Conservation (phyloP, 37 sponge, comb jelly and placozoan genomes). For the Hexactinellida sp. region DNA sequence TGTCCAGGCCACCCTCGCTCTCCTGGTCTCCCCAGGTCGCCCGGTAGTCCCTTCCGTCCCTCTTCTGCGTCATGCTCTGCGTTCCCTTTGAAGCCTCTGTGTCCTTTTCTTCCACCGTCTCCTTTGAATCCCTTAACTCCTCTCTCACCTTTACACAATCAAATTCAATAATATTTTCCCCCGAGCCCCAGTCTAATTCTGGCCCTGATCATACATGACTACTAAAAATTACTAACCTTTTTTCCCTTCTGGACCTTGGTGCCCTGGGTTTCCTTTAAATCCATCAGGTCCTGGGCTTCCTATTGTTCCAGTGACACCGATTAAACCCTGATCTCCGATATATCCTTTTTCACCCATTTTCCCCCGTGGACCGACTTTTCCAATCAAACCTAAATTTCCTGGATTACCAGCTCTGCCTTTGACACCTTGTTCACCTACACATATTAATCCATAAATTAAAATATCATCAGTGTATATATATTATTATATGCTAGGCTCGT, state of each 20-base stretch:
- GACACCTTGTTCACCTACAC: conserved; percentile 14
- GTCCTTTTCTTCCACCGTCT: neutral
- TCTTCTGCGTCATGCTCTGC: neutral
- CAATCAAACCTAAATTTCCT: neutral
- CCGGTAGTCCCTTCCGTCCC: neutral
- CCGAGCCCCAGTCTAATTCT: no score
- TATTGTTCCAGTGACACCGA: neutral
- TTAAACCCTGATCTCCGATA: neutral
- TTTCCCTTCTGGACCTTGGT: neutral
- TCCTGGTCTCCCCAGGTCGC: neutral
- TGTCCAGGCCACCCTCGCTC: conserved; percentile 8
- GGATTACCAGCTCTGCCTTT: conserved; percentile 9
- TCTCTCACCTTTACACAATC: neutral
- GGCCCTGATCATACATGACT: no score
- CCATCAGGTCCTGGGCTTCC: conserved; percentile 17
- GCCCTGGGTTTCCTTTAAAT: neutral
- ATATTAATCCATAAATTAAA: neutral
- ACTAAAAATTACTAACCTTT: neutral
- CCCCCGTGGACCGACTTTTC: neutral
- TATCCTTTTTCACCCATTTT: conserved; percentile 9
- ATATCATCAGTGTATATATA: neutral
- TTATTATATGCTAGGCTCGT: no score
- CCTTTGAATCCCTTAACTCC: conserved; percentile 11
- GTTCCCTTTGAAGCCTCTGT: neutral
- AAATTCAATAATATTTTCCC: neutral